Base-by-base conservation (phyloP, 2,888 invertebrate genomes). In the Anoncus sp. region DNA sequence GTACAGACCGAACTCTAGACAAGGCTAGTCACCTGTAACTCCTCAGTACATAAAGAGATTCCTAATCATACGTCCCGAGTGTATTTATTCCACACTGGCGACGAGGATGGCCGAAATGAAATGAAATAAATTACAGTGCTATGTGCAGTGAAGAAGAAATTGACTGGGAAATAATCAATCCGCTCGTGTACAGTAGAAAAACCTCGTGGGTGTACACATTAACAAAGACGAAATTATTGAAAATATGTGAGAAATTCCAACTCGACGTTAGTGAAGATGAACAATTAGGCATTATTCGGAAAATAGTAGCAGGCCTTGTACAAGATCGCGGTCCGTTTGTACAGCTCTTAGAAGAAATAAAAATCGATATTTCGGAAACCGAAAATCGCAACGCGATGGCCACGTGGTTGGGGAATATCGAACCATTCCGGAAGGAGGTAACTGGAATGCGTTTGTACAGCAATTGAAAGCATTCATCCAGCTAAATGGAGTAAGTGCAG, bases 401-500 rank as follows among this genome's bases (percentile, higher is more conserved):
- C 53, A 55, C 53, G 66, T 55, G 51, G 66, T 18, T 66, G 10
- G 53, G 55, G 24, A 24, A 45, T n/a, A 59, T 69, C n/a, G 69
- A 69, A 18, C 57, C 69, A n/a, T 69, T 69, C 47, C 45, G 35
- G 16, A 69, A 69, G 22, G 69, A 45, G 69, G 47, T 14, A 47
- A 69, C 20, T 69, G 69, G 57, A 47, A 20, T 1, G 57, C 47
- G 5, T 69, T 69, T n/a, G 20, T 38, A 22, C 69, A 69, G 14
- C 69, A 59, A n/a, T 22, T 69, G 7, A 57, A 69, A 47, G 69
- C 57, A 43, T 57, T 57, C 35, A 57, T 57, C 45, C 31, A 45
- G 16, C 20, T 69, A 47, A 69, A 57, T n/a, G 57, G 45, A 22
- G 57, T 59, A 18, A 31, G 12, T 1, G 69, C 18, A 3, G 45